A percentile compares a stretch with the other conserved stretches of the same genome.
These are phyloP conservation scores for Cardiocondyla obscurior DNA, from an alignment of 1,140 invertebrate genomes.

Conservation along the genomic window DNA sequence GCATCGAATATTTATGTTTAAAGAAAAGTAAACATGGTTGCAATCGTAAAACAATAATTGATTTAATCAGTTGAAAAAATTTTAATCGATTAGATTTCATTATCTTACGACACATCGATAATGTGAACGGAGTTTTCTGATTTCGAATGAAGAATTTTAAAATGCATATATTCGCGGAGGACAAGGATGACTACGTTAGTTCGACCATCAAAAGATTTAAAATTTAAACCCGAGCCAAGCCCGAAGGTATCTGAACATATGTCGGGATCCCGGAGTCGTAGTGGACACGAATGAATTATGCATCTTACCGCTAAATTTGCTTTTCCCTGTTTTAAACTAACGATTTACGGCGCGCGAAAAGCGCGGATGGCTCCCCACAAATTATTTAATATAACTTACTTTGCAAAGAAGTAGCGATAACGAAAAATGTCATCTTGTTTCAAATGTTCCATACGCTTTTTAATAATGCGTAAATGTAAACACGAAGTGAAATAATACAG, in stretches of 20 bases:
- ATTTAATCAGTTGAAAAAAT: conserved; percentile 20
- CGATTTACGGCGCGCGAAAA: neutral
- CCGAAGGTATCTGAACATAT: conserved; percentile 65
- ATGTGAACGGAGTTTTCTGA: neutral
- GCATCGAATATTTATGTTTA: neutral
- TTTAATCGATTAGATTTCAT: conserved; percentile 7
- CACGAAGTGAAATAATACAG: neutral
- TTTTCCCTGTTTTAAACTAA: conserved; percentile 48
- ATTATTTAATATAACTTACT: conserved; percentile 1
- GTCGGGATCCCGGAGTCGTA: conserved; percentile 76
- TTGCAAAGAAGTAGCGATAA: neutral
- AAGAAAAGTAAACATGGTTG: neutral
- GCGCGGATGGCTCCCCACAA: neutral
- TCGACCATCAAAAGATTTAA: conserved; percentile 60
- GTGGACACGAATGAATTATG: conserved; percentile 90
- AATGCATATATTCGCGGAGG: conserved; percentile 50
- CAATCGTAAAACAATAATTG: neutral
- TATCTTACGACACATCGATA: conserved; percentile 14
- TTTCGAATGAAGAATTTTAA: conserved; percentile 42
- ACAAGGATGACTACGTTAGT: conserved; percentile 40
- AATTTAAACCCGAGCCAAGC: conserved; percentile 51
- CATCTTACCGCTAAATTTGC: conserved; percentile 77
- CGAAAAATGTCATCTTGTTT: neutral
- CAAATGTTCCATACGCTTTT: neutral
- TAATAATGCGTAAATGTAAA: neutral